phyloP scores from a whole-genome alignment of 2,888 invertebrate species.

The Hypomecis atomaria region DNA sequence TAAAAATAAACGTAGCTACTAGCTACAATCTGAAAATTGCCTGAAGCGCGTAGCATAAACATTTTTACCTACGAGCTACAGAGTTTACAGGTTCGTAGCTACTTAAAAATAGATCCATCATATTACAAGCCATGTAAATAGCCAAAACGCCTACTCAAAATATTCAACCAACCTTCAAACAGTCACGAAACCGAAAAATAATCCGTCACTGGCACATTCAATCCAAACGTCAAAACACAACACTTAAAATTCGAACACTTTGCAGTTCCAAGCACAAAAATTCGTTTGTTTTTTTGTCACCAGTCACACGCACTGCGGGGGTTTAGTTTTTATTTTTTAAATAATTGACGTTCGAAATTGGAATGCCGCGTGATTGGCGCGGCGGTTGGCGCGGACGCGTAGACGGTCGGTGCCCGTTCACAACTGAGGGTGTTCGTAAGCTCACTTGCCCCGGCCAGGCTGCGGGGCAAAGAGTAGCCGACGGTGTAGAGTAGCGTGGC shows the following conservation, averaged over 20 bases:
- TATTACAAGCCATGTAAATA: neutral
- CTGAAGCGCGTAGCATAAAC: too few species aligned
- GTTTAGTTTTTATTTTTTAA: conserved; percentile 25
- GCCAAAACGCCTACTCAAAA: conserved; percentile 6
- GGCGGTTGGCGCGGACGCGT: conserved; percentile 37
- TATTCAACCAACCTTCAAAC: conserved; percentile 34
- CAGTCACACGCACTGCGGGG: conserved; percentile 37
- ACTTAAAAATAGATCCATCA: neutral
- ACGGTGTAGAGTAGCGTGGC: conserved; percentile 34
- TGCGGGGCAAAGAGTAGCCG: conserved; percentile 66
- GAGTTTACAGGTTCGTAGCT: too few species aligned
- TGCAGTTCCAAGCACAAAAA: conserved; percentile 12
- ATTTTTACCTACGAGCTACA: neutral
- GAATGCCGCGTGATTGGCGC: conserved; percentile 53
- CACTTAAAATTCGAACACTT: conserved; percentile 41
- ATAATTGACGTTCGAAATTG: conserved; percentile 60
- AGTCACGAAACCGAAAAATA: conserved; percentile 38
- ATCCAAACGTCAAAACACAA: conserved; percentile 43
- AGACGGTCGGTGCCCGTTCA: conserved; percentile 60
- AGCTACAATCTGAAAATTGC: too few species aligned
- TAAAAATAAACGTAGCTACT: too few species aligned
- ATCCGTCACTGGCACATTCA: conserved; percentile 42
- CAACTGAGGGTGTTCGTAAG: conserved; percentile 75
- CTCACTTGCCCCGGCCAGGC: conserved; percentile 78
- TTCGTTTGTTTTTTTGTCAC: conserved; percentile 35